Evolutionary conservation across 2,797 vertebrate genomes (phyloP).

Genomic region (Microctenopoma stevenorrisi): DNA sequence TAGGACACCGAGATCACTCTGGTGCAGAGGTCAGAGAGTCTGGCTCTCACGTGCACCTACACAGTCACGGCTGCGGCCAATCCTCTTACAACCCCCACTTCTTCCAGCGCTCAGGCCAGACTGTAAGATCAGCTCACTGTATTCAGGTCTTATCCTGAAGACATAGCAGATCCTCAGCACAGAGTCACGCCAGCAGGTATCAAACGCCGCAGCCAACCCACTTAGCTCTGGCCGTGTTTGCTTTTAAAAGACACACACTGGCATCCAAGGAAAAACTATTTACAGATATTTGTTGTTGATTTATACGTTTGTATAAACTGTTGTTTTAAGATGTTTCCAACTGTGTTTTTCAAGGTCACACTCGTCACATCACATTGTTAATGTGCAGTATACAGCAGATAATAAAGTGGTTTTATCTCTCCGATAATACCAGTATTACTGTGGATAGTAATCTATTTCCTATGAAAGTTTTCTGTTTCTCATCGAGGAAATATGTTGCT

Average conservation of each 20-base stretch:
- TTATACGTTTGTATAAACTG: not conserved
- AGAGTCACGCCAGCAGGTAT: conserved; percentile 76
- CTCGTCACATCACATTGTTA: not conserved
- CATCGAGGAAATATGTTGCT: not conserved
- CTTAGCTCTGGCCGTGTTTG: conserved; percentile 16
- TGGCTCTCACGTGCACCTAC: conserved; percentile 69
- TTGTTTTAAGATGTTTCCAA: no score
- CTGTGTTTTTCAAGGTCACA: not conserved
- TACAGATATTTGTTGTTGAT: not conserved
- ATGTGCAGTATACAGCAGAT: not conserved
- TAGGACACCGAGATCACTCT: conserved; percentile 67
- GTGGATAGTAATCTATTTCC: not conserved
- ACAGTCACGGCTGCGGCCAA: conserved; percentile 55
- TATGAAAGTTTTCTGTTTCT: not conserved
- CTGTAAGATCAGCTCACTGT: conserved; percentile 67
- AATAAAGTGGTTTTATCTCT: conserved; percentile 3
- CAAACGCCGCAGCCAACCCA: conserved; percentile 53
- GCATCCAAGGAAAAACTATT: not conserved
- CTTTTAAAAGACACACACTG: conserved; percentile 9
- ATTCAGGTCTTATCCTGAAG: conserved; percentile 73
- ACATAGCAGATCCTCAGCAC: conserved; percentile 53
- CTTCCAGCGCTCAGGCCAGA: conserved; percentile 69
- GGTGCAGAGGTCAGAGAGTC: conserved; percentile 65
- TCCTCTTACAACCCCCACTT: conserved; percentile 80
- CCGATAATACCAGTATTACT: not conserved